These are phyloP conservation scores for Agelaius tricolor DNA, from an alignment of 2,113 vertebrate genomes.

Conservation along the genomic window DNA sequence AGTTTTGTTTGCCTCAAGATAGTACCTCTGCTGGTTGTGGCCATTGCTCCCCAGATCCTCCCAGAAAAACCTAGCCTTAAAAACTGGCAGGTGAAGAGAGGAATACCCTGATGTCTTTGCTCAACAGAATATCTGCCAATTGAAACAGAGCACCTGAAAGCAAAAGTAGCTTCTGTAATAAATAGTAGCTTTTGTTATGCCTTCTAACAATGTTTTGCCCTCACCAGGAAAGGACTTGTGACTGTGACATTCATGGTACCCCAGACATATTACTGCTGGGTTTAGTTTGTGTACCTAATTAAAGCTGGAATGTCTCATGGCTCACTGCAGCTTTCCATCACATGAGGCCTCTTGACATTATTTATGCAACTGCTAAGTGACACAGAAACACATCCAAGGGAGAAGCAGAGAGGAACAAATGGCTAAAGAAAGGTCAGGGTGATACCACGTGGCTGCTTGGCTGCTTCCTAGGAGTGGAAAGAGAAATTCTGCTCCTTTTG, in stretches of 20 bases:
- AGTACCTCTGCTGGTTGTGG: background rate
- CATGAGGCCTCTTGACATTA: conserved; percentile 20
- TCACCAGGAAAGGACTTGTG: background rate
- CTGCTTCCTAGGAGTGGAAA: background rate
- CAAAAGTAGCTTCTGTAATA: background rate
- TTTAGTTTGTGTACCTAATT: conserved; percentile 34
- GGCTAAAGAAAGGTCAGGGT: conserved; percentile 10
- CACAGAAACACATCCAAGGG: conserved; percentile 10
- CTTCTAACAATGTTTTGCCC: background rate
- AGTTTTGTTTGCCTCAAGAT: background rate
- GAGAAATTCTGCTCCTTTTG: background rate
- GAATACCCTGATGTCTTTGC: background rate
- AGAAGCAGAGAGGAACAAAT: conserved; percentile 36
- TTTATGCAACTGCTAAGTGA: conserved; percentile 44
- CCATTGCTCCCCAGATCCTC: background rate
- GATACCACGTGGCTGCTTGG: background rate
- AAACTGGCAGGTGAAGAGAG: background rate
- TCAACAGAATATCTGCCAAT: background rate
- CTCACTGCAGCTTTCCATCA: conserved; percentile 17
- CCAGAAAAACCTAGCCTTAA: background rate
- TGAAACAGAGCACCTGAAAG: background rate
- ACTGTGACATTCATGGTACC: background rate
- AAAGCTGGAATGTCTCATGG: conserved; percentile 12
- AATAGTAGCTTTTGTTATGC: background rate
- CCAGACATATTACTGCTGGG: background rate